Conservation (phyloP, 2,797 vertebrate species). For the Sebastes steindachneri region DNA sequence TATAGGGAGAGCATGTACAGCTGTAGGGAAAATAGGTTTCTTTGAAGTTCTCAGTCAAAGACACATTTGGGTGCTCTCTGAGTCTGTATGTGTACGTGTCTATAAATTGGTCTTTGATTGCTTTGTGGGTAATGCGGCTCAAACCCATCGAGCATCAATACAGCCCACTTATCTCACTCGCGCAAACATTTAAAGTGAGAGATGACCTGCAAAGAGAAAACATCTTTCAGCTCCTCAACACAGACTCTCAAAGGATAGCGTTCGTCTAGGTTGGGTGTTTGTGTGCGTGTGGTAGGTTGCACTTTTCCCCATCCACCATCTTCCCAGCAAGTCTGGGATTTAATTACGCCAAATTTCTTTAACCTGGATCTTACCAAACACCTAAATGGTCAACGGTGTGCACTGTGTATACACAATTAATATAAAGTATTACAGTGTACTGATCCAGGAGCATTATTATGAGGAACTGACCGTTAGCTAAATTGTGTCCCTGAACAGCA, state of each 20-base stretch:
- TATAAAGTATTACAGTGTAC: background rate
- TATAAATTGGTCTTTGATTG: slow-evolving; percentile 36
- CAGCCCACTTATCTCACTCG: background rate
- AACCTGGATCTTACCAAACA: background rate
- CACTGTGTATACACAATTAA: background rate
- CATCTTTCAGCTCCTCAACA: background rate
- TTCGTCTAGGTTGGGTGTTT: background rate
- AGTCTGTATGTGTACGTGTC: background rate
- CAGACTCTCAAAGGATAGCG: background rate
- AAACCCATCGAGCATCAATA: background rate
- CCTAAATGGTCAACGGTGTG: background rate
- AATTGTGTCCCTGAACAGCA: background rate
- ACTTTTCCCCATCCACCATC: background rate
- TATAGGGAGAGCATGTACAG: slow-evolving; percentile 10
- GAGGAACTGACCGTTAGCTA: background rate
- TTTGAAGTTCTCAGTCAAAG: slow-evolving; percentile 36
- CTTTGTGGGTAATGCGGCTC: slow-evolving; percentile 14
- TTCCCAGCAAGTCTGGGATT: background rate
- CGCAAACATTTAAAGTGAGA: background rate
- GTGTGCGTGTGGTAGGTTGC: background rate
- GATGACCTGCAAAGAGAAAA: slow-evolving; percentile 11
- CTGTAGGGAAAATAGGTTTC: slow-evolving; percentile 21
- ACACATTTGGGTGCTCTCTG: slow-evolving; percentile 14
- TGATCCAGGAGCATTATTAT: background rate
- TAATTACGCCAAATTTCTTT: background rate